These are phyloP conservation scores for Papilio aristodemus DNA, from an alignment of 1,140 invertebrate genomes.

Conservation along the genomic window DNA sequence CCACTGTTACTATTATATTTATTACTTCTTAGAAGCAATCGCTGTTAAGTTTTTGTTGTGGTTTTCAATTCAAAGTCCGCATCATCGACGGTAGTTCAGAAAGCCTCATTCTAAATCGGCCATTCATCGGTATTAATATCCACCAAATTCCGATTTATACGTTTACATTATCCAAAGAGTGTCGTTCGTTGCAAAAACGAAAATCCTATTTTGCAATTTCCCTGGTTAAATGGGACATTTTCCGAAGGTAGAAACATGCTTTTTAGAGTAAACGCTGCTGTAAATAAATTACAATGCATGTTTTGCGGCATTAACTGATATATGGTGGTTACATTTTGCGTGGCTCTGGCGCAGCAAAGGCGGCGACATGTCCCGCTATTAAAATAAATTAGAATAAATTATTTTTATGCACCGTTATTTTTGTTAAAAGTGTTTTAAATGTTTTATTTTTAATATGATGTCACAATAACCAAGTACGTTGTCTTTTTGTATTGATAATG, in stretches of 20 bases:
- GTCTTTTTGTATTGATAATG: too few species aligned
- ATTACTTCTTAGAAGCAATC: neutral
- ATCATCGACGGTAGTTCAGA: neutral
- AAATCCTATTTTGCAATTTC: constrained; percentile 34
- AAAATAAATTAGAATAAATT: constrained; percentile 32
- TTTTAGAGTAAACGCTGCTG: constrained; percentile 33
- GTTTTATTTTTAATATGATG: constrained; percentile 4
- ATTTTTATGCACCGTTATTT: constrained; percentile 28
- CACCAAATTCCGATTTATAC: constrained; percentile 26
- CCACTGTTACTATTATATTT: too few species aligned
- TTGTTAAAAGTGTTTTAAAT: neutral
- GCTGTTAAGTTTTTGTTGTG: neutral
- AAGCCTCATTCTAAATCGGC: neutral
- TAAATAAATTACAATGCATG: constrained; percentile 37
- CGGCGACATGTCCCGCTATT: constrained; percentile 30
- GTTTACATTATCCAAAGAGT: constrained; percentile 25
- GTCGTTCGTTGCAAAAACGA: constrained; percentile 31
- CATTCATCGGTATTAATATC: constrained; percentile 27
- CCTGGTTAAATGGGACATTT: constrained; percentile 31
- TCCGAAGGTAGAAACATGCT: constrained; percentile 31
- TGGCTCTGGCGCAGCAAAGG: constrained; percentile 24
- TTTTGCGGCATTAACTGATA: constrained; percentile 36
- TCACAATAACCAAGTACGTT: too few species aligned
- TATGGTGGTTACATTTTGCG: constrained; percentile 34
- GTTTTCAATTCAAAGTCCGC: constrained; percentile 3